phyloP scores from a whole-genome alignment of 2,113 vertebrate species.

The Platanista minor region DNA sequence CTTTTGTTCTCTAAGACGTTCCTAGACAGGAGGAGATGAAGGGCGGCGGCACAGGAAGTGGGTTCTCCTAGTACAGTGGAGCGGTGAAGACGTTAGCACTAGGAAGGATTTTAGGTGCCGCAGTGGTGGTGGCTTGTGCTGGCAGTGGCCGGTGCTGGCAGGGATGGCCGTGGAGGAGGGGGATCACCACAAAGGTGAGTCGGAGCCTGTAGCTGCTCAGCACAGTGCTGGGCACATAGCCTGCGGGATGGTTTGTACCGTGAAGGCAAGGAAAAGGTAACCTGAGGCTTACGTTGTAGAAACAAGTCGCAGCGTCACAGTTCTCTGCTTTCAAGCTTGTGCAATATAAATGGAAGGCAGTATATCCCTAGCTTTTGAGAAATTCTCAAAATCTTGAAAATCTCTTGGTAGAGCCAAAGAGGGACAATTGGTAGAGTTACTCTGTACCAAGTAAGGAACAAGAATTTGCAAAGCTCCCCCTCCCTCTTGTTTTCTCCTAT shows the following conservation, averaged over 20 bases:
- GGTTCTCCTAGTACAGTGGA: neutral
- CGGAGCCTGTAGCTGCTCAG: neutral
- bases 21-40: neutral
- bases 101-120: neutral
- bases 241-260: neutral
- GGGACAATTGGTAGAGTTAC: neutral
- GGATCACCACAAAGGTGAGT: neutral
- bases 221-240: rapidly evolving
- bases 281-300: neutral
- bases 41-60: neutral
- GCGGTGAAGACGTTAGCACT: neutral
- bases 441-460: neutral
- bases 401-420: neutral
- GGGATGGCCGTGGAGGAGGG: neutral
- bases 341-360: neutral
- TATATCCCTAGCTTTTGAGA: neutral
- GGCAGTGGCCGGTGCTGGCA: neutral
- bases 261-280: neutral
- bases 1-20: neutral
- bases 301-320: neutral
- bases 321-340: neutral
- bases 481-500: neutral
- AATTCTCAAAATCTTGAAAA: neutral
- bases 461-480: neutral
- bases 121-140: no score